Percentiles rank a stretch among this genome's conserved stretches.
These are phyloP conservation scores for Myiagra hebetior DNA, from an alignment of 2,113 vertebrate genomes.

Conservation along the genomic window DNA sequence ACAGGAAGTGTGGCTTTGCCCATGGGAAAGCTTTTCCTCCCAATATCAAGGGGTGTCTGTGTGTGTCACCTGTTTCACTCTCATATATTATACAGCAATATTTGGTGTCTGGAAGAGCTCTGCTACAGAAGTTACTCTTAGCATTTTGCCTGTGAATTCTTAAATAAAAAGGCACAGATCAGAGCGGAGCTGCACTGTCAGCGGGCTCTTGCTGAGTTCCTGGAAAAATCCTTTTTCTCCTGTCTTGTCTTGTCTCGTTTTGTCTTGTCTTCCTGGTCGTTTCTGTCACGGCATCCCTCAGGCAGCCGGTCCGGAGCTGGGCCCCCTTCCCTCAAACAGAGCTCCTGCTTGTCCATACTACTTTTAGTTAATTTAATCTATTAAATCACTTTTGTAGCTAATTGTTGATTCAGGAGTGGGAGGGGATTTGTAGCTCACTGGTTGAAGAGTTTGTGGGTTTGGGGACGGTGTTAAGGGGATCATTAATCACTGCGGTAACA, in stretches of 20 bases:
- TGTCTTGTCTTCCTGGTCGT: neutral
- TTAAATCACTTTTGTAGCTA: conserved; percentile 46
- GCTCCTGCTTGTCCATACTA: neutral
- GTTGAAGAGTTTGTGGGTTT: neutral
- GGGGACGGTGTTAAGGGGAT: neutral
- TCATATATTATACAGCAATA: neutral
- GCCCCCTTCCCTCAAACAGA: neutral
- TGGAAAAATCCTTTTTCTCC: neutral
- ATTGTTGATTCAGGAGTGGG: conserved; percentile 35
- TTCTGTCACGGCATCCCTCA: neutral
- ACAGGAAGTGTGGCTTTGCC: neutral
- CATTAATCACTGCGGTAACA: neutral
- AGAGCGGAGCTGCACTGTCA: neutral
- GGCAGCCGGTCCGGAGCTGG: neutral
- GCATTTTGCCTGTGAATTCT: neutral
- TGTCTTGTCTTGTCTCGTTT: neutral
- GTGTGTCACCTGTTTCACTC: fast-evolving
- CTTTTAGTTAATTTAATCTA: conserved; percentile 54
- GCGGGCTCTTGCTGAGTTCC: neutral
- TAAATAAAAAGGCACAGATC: neutral
- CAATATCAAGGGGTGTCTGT: neutral
- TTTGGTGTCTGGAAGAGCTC: neutral
- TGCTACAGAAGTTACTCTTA: neutral
- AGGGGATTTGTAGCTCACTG: conserved; percentile 49
- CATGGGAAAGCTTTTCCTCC: neutral